Base-by-base conservation (phyloP, 1,140 invertebrate genomes). In the Phymastichus coffea region DNA sequence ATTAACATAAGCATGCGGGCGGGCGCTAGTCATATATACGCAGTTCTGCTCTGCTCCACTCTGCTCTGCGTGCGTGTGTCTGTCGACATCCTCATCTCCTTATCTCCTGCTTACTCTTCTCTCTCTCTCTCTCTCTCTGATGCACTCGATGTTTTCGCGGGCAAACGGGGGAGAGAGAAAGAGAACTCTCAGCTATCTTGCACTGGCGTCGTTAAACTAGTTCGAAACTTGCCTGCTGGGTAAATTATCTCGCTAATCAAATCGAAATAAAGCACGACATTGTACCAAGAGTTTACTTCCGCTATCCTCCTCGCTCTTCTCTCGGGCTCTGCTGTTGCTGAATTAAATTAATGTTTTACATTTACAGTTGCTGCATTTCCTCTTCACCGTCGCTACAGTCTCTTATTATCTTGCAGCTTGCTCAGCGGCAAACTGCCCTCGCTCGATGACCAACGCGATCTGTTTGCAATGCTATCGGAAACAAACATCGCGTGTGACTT, bases 191-290 rank as follows among this genome's bases (percentile, higher is more conserved):
- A 37, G 33, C 20, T 51, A 22, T 35, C 48, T 51, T 51, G 25
- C 33, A 23, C n/a, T 26, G 3, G 10, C 28, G n/a, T 49, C 47
- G 47, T 49, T 49, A 49, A 48, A 49, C 30, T 49, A 35, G 47
- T 37, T 49, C 33, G 15, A 14, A 49, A 49, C 47, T 37, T 37
- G 28, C 9, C 47, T 12, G 22, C 10, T 19, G 47, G 47, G n/a
- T 12, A 49, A 49, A 49, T 49, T 37, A 26, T 47, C 47, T 49
- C 28, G 47, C 26, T 48, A 30, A 48, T 48, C 23, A 48, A 48
- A 48, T 30, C 28, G 14, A 48, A 48, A 48, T 48, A 30, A 48
- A 48, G 26, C 26, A 19, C 46, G 46, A 23, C 23, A 26, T 28
- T 28, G 26, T 48, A n/a, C n/a, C 28, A 33, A 6, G 12, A 33